Percentiles rank a stretch among this genome's conserved stretches.
Conservation (phyloP, 1,140 invertebrate genomes). For the Rhyzopertha dominica region DNA sequence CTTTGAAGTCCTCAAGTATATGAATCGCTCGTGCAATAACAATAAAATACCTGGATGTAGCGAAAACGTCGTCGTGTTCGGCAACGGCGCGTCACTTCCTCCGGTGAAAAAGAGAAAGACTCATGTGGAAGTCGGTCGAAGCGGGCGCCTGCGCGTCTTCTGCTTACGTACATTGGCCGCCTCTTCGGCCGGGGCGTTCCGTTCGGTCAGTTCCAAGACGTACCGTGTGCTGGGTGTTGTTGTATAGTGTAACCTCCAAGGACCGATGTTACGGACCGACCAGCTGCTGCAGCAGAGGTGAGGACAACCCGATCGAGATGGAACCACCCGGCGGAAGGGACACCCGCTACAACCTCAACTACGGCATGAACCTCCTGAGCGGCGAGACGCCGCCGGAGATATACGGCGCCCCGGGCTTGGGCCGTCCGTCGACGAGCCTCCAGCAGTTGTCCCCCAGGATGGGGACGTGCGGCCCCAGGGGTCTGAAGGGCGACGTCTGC, state of each 20-base stretch:
- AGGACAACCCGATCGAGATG: conserved; percentile 47
- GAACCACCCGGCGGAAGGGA: conserved; percentile 76
- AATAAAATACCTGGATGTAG: conserved; percentile 3
- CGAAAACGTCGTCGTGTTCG: conserved; percentile 34
- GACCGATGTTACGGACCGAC: background rate
- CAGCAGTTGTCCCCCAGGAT: conserved; percentile 50
- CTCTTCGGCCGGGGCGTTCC: conserved; percentile 33
- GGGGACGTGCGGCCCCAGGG: conserved; percentile 42
- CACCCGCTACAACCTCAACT: conserved; percentile 78
- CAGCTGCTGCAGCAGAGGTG: conserved; percentile 6
- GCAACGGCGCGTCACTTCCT: conserved; percentile 16
- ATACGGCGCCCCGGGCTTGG: conserved; percentile 62
- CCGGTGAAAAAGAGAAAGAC: conserved; percentile 13
- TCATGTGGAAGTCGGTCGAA: conserved; percentile 27
- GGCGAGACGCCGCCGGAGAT: conserved; percentile 69
- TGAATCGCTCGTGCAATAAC: background rate
- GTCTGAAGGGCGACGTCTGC: conserved; percentile 61
- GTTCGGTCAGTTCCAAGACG: conserved; percentile 15
- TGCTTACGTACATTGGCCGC: conserved; percentile 37
- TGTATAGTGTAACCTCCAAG: background rate
- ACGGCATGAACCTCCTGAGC: conserved; percentile 73
- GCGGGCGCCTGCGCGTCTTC: conserved; percentile 46
- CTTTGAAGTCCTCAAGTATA: background rate
- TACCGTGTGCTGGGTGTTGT: background rate
- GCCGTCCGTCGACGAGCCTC: conserved; percentile 56